These are phyloP conservation scores for Stichopus horrens DNA, from an alignment of 53 echinoderm and acorn worm species.

Conservation along the genomic window DNA sequence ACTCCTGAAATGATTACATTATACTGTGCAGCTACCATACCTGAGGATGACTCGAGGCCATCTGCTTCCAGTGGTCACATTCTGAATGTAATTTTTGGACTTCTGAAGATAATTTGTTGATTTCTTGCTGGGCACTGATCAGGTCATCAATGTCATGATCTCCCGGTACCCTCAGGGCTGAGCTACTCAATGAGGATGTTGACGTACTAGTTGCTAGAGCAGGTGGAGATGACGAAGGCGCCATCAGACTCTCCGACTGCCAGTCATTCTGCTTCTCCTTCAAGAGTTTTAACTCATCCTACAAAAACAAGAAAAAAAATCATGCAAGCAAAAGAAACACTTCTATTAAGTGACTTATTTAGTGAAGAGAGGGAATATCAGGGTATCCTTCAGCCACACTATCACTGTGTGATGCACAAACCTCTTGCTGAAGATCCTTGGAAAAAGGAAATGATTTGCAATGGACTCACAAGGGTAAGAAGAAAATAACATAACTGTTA, in stretches of 20 bases:
- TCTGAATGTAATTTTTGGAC: constrained; percentile 64
- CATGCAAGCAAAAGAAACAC: neutral
- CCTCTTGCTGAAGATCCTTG: too few species aligned
- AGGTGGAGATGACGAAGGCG: constrained; percentile 35
- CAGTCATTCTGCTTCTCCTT: constrained; percentile 83
- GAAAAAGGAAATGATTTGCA: too few species aligned
- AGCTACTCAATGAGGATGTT: constrained; percentile 76
- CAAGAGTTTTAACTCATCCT: constrained; percentile 81
- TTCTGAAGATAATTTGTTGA: constrained; percentile 84
- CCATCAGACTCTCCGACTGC: constrained; percentile 78
- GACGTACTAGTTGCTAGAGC: constrained; percentile 85
- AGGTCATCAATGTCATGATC: constrained; percentile 92
- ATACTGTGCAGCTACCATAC: neutral
- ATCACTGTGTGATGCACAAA: too few species aligned
- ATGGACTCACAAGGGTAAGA: too few species aligned
- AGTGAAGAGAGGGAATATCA: too few species aligned
- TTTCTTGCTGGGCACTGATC: constrained; percentile 92
- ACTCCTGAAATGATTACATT: too few species aligned
- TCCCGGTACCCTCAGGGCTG: constrained; percentile 57
- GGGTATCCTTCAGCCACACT: too few species aligned
- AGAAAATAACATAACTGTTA: too few species aligned
- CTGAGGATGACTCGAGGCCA: constrained; percentile 54
- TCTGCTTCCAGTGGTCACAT: constrained; percentile 82
- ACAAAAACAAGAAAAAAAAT: neutral
- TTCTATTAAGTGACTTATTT: neutral